A percentile compares a stretch with the other conserved stretches of the same genome.
phyloP scores from a whole-genome alignment of 2,888 invertebrate genomes.

The Polylopha cassiicola region DNA sequence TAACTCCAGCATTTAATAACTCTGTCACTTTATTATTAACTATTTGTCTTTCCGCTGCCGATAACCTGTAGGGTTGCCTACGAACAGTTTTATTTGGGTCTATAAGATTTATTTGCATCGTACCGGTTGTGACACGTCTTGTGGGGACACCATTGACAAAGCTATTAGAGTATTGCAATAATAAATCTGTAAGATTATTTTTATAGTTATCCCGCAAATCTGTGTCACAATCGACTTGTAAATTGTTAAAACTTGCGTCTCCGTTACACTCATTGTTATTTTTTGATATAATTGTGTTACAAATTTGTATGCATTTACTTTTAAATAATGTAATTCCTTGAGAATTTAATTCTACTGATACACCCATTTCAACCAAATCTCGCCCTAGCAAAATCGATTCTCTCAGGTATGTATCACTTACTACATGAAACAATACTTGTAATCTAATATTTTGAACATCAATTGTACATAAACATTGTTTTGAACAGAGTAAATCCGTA shows the following conservation, averaged over 20 bases:
- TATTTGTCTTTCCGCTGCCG: slow-evolving; percentile 26
- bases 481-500: neutral
- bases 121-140: slow-evolving; percentile 23
- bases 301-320: too few relatives aligned
- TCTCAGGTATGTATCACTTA: slow-evolving; percentile 1
- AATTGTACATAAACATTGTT: too few relatives aligned
- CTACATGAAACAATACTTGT: slow-evolving; percentile 8
- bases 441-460: neutral
- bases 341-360: slow-evolving; percentile 12
- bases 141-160: slow-evolving; percentile 26
- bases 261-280: too few relatives aligned
- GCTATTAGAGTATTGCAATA: slow-evolving; percentile 1
- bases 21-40: slow-evolving; percentile 28
- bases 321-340: slow-evolving; percentile 16
- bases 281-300: too few relatives aligned
- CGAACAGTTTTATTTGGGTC: slow-evolving; percentile 20
- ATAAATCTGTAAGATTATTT: neutral
- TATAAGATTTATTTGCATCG: slow-evolving; percentile 1
- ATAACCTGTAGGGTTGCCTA: slow-evolving; percentile 24
- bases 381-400: slow-evolving; percentile 10
- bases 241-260: too few relatives aligned
- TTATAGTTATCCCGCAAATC: neutral
- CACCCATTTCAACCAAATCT: slow-evolving; percentile 6
- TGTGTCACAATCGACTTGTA: slow-evolving; percentile 2
- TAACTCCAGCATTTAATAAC: slow-evolving; percentile 28